Evolutionary conservation across 1,140 invertebrate genomes (phyloP).

Genomic region (Bombus pascuorum): DNA sequence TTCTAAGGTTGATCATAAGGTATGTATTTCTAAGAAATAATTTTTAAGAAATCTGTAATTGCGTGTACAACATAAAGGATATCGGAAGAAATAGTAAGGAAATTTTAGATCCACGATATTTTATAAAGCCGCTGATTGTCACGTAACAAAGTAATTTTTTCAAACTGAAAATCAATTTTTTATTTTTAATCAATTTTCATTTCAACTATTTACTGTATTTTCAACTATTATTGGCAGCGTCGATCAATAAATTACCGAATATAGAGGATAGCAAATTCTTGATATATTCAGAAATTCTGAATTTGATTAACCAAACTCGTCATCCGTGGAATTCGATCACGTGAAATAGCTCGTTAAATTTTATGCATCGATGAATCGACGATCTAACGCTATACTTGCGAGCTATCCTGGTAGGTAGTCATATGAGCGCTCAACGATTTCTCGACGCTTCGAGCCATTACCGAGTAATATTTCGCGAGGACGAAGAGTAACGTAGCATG

Average conservation of each 20-base stretch:
- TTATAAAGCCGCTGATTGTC: no score
- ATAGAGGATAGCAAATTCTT: not conserved
- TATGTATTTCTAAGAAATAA: not conserved
- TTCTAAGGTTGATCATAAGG: no score
- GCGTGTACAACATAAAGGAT: rapidly evolving
- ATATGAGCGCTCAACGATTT: constrained; percentile 10
- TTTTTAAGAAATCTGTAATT: not conserved
- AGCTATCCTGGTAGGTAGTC: not conserved
- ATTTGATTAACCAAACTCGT: constrained; percentile 14
- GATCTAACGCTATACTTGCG: not conserved
- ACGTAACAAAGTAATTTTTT: rapidly evolving
- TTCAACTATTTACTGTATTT: no score
- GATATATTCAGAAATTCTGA: not conserved
- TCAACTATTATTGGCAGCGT: no score
- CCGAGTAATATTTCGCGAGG: not conserved
- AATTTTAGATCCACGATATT: no score
- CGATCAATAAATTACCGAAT: not conserved
- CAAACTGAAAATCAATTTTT: no score
- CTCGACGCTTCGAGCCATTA: constrained; percentile 10
- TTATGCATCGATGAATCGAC: constrained; percentile 32
- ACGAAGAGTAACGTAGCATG: not conserved
- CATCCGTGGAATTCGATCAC: constrained; percentile 30
- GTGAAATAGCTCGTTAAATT: constrained; percentile 47
- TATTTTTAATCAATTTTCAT: no score
- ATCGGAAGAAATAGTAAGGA: no score